Evolutionary conservation across 2,888 invertebrate species (phyloP), one percentile per base, ranked within the genome.

Genomic region (Sphaerophoria rueppellii): DNA sequence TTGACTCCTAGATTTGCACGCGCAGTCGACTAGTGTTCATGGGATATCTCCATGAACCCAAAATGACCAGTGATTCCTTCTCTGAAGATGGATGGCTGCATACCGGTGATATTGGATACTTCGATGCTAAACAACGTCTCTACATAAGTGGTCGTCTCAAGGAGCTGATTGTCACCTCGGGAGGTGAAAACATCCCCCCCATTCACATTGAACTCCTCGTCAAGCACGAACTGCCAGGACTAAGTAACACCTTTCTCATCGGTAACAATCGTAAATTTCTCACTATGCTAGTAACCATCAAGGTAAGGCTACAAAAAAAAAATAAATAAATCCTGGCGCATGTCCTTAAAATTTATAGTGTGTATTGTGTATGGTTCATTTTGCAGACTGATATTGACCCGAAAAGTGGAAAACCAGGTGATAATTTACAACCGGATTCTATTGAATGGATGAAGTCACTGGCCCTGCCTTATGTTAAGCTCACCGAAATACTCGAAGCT

Each of bases 81-180:
- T 96, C 96, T 88, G 93, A 93, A 0, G 95, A 97, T 0, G 96
- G 96, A 4, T 98, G 97, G 96, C 91, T 98, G 63, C 95, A 95
- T 88, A 95, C 96, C 0, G 98, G 98, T 0, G 98, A 98, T 91
- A 91, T 98, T n/a, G 98, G 97, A 11, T 93, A 93, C 88, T 91
- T 96, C 1, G 97, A 98, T 89, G 92, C 93, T 46, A 93, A 95
- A 71, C 96, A 95, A 57, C 94, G 94, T 88, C 89, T 97, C 0
- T 95, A 93, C 86, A 94, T 97, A 77, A 96, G 96, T 16, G 97
- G 97, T 73, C 93, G 94, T 87, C 93, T 94, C 57, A 94, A 94
- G 94, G 98, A 98, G 90, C 89, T 98, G 37, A 92, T 98, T 34
- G 98, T 98, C 88, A 98, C 98, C 3, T 97, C 98, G n/a, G 98